Base-by-base conservation (phyloP, 2,113 vertebrate genomes). In the Motacilla tschutschensis region DNA sequence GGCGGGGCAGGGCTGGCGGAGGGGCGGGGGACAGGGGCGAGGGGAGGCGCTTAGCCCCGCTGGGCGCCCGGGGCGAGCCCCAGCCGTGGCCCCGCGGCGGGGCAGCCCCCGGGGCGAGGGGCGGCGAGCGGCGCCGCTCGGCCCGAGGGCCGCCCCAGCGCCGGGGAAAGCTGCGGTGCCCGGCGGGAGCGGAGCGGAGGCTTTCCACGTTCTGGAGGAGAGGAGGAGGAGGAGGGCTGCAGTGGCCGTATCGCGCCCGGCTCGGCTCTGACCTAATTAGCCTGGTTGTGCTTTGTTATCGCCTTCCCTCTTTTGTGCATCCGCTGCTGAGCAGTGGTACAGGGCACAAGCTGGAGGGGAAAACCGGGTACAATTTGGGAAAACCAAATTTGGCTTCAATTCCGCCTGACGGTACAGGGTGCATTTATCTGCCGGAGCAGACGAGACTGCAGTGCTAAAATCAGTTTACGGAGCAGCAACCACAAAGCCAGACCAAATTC, bases 1-100 rank as follows among this genome's bases (percentile, higher is more conserved):
- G 57, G 81, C 72, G 74, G 85, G 64, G 93, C 92, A 86, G 81
- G 95, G 95, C 96, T 93, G 93, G 85, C 86, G 76, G 76, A 66
- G 88, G 85, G 91, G 85, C 59, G 95, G 90, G 91, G 79, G 94
- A 51, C 50, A 18, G 50, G 50, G 50, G 28, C 50, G 50, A 51
- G 50, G 50, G 50, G 50, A 51, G 50, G 50, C 50, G 50, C 50
- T 51, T 51, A 51, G 28, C 50, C 50, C 28, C 50, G 50, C 50
- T 51, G 28, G 28, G 50, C 59, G 69, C 82, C 80, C 89, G 89
- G 93, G 75, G 43, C 63, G 63, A 65, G 94, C 86, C 65, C 85
- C 75, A 35, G 88, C 57, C 90, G 67, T 48, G 25, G 47, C 47
- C 47, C 47, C 47, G 47, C 47, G 47, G 47, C 47, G 25, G 47